Base-by-base conservation (phyloP, 2,797 vertebrate genomes). In the Cuniculus paca region DNA sequence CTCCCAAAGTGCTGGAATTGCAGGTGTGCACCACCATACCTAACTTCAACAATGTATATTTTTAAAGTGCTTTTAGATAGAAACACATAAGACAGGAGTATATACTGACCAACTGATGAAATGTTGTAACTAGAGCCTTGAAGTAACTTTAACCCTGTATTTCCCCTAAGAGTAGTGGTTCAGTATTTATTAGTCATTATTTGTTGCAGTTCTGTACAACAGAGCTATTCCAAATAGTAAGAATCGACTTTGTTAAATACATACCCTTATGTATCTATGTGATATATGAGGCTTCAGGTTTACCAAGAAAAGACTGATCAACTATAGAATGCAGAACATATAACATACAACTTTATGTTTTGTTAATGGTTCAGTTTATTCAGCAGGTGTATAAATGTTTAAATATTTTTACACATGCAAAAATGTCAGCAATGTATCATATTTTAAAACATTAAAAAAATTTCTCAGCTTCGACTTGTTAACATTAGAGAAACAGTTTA, bases 401-500 rank as follows among this genome's bases (percentile, higher is more conserved):
- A 78, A 39, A 78, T 86, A 81, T 52, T 81, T 90, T 78, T 93
- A 22, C 94, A 90, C 68, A 42, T 94, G 24, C 45, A 92, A 36
- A 92, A 91, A 39, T 92, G 28, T 77, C 20, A 91, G 11, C 95
- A 80, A 19, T 83, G 12, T 2, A 74, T 68, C 26, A 28, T 81
- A 82, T 83, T 86, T 90, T 84, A 92, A 88, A 45, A n/a, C 70
- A 75, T 74, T 63, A 28, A 72, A n/a, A 50, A 75, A 26, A 16
- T 70, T 79, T 83, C 87, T 92, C 28, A 74, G 26, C 8, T 85
- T 68, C 26, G 31, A 75, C 87, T 82, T 93, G 2, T 93, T 83
- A 91, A 90, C 56, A 83, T 78, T 80, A 50, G 52, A 91, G 48
- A 92, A 95, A 90, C 11, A 87, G 50, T 65, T 93, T 94, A 61